phyloP scores from a whole-genome alignment of 2,797 vertebrate species.

The Cottoperca gobio region DNA sequence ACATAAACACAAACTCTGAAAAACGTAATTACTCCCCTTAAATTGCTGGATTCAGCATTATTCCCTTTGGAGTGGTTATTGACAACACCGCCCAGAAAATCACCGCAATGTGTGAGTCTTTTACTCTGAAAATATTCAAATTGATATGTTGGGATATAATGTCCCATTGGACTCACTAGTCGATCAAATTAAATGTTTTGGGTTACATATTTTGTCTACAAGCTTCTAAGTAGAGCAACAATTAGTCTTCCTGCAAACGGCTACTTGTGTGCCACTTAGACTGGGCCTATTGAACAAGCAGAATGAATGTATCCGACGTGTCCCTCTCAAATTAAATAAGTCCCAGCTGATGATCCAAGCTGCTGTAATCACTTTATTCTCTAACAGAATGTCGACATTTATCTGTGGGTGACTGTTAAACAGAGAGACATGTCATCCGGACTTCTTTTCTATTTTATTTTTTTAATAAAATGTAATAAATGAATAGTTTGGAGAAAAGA shows the following conservation, averaged over 20 bases:
- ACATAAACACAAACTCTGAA: constrained; percentile 35
- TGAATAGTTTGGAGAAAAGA: constrained; percentile 65
- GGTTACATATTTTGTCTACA: constrained; percentile 15
- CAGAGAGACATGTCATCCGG: constrained; percentile 35
- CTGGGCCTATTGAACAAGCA: constrained; percentile 40
- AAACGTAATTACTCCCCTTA: not conserved
- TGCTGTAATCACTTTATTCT: constrained; percentile 57
- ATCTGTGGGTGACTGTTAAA: constrained; percentile 51
- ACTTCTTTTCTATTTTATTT: constrained; percentile 12
- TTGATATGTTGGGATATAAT: constrained; percentile 2
- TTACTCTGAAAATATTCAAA: constrained; percentile 23
- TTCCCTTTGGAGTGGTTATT: constrained; percentile 23
- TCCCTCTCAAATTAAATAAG: constrained; percentile 63
- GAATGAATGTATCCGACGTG: constrained; percentile 41
- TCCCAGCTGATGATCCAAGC: constrained; percentile 62
- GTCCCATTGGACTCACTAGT: constrained; percentile 12
- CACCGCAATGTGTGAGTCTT: not conserved
- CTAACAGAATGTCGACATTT: constrained; percentile 47
- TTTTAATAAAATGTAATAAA: constrained; percentile 72
- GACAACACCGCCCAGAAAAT: constrained; percentile 13
- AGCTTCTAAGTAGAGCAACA: constrained; percentile 43
- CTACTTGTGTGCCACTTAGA: constrained; percentile 34
- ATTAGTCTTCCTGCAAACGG: constrained; percentile 39
- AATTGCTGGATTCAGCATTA: constrained; percentile 23
- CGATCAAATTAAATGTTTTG: constrained; percentile 40